These are phyloP conservation scores for Aramus guarauna DNA, from an alignment of 2,113 vertebrate species.

Conservation along the genomic window DNA sequence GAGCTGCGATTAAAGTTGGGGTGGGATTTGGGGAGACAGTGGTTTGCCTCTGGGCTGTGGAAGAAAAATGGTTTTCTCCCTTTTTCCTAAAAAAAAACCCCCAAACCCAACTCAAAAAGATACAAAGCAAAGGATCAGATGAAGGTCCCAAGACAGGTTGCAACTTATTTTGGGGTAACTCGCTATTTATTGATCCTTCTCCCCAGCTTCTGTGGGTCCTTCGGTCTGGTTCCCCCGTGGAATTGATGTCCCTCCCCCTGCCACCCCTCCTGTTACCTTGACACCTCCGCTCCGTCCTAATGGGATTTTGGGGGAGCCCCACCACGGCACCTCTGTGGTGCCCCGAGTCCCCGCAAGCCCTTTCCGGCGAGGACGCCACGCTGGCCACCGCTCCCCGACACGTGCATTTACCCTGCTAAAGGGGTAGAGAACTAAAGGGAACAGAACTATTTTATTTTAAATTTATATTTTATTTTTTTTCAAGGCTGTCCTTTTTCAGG, in stretches of 20 bases:
- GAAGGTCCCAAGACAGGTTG: neutral
- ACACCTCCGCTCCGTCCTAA: neutral
- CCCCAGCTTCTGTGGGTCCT: neutral
- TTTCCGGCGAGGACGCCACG: neutral
- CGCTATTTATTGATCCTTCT: neutral
- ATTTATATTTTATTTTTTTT: neutral
- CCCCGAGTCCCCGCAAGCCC: neutral
- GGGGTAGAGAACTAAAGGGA: neutral
- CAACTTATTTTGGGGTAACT: neutral
- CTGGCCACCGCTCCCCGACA: neutral
- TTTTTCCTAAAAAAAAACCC: neutral
- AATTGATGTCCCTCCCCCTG: neutral
- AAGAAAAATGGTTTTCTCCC: neutral
- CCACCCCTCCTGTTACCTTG: neutral
- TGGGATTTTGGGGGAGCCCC: neutral
- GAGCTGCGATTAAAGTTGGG: neutral
- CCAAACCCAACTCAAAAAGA: neutral
- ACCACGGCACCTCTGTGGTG: neutral
- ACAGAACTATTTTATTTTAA: neutral
- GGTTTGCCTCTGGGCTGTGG: neutral
- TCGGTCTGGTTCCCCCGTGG: neutral
- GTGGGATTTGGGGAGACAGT: neutral
- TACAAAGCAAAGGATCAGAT: neutral
- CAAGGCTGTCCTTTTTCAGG: slow-evolving; percentile 16
- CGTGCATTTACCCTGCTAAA: neutral